Percentiles rank a stretch among this genome's conserved stretches.
These are phyloP conservation scores for Eupithecia tripunctaria DNA, from an alignment of 2,888 invertebrate genomes.

Conservation along the genomic window DNA sequence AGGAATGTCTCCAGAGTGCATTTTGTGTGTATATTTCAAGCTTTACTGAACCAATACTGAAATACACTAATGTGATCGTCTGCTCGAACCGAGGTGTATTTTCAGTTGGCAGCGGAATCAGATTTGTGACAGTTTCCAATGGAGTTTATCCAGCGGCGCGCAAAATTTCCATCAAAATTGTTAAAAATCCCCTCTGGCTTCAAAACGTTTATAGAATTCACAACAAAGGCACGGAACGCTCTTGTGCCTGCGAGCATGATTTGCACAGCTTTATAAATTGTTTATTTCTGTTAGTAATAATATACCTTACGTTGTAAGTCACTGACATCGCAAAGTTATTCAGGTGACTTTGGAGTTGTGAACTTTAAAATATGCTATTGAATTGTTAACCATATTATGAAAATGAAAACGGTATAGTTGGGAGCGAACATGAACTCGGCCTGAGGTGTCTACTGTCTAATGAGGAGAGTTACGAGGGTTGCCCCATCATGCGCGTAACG, in stretches of 20 bases:
- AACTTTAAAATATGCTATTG: constrained; percentile 18
- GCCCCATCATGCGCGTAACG: constrained; percentile 51
- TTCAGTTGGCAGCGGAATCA: not conserved
- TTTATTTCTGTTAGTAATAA: not conserved
- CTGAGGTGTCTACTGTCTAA: constrained; percentile 32
- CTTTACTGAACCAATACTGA: not conserved
- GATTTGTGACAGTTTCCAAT: not conserved
- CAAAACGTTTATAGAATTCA: not conserved
- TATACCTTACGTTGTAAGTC: constrained; percentile 5
- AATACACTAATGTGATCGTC: not conserved
- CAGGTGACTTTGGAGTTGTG: constrained; percentile 26
- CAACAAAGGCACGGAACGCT: not conserved
- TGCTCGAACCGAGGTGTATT: not conserved
- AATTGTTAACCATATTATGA: constrained; percentile 25
- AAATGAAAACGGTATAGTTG: constrained; percentile 30
- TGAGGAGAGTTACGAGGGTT: constrained; percentile 46
- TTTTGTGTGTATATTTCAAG: not conserved
- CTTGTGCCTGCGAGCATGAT: constrained; percentile 2
- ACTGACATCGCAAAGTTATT: constrained; percentile 20
- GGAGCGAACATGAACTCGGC: constrained; percentile 29
- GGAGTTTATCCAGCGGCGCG: not conserved
- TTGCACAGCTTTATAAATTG: constrained; percentile 1
- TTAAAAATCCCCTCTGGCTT: not conserved
- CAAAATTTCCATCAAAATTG: not conserved
- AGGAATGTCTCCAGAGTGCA: not conserved